Conservation (phyloP, 1,140 invertebrate genomes). For the Stenopsyche tienmushanensis region DNA sequence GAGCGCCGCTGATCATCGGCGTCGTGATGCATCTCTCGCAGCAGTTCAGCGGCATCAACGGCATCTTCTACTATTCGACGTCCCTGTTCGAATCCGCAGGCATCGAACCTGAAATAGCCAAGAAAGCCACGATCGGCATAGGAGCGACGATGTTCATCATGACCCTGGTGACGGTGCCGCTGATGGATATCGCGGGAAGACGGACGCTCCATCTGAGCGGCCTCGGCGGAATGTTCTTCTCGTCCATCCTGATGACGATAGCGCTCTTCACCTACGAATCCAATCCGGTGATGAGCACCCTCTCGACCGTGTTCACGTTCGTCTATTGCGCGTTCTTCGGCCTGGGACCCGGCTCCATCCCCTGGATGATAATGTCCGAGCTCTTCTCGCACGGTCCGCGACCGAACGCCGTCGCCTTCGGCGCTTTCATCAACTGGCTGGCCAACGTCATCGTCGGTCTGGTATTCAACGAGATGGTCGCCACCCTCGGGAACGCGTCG, state of each 20-base stretch:
- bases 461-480: constrained; percentile 80
- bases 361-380: constrained; percentile 97
- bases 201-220: constrained; percentile 85
- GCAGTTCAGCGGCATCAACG: constrained; percentile 93
- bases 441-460: constrained; percentile 93
- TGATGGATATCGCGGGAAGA: constrained; percentile 89
- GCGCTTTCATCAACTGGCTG: constrained; percentile 93
- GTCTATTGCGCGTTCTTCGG: constrained; percentile 92
- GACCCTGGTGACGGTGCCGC: constrained; percentile 88
- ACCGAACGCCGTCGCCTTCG: constrained; percentile 91
- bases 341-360: constrained; percentile 90
- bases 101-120: constrained; percentile 69
- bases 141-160: constrained; percentile 90
- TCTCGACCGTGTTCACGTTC: constrained; percentile 85
- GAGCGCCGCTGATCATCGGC: constrained; percentile 83
- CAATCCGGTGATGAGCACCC: constrained; percentile 58
- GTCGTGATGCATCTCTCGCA: constrained; percentile 94
- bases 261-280: constrained; percentile 60
- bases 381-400: constrained; percentile 91
- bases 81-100: constrained; percentile 80
- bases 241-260: constrained; percentile 90
- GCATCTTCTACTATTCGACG: constrained; percentile 92
- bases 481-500: constrained; percentile 83
- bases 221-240: constrained; percentile 88
- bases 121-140: constrained; percentile 90